A percentile compares a stretch with the other conserved stretches of the same genome.
phyloP scores from a whole-genome alignment of 2,888 invertebrate species.

The Cheilosia soror region DNA sequence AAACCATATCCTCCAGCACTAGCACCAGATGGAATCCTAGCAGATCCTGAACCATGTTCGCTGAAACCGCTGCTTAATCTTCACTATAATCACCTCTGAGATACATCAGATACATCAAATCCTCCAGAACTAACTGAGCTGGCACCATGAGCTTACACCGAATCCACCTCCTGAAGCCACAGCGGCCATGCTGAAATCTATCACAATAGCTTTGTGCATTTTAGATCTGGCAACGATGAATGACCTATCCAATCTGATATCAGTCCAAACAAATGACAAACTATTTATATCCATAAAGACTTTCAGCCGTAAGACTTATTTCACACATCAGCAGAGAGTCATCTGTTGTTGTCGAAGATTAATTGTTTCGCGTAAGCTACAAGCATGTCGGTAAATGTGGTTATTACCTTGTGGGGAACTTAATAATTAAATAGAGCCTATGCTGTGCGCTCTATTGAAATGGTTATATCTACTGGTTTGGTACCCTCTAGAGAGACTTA shows the following conservation, averaged over 20 bases:
- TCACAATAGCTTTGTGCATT: conserved; percentile 69
- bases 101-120: conserved; percentile 73
- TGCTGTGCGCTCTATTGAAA: no score
- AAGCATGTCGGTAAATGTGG: not conserved
- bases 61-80: not conserved
- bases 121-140: conserved; percentile 21
- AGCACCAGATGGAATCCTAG: not conserved
- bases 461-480: no score
- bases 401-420: no score
- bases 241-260: conserved; percentile 46
- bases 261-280: conserved; percentile 2
- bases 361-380: not conserved
- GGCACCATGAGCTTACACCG: not conserved
- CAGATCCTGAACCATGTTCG: no score
- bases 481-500: no score
- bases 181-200: conserved; percentile 51
- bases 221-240: conserved; percentile 41
- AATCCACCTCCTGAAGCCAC: conserved; percentile 44
- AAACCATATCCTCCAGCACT: conserved; percentile 27
- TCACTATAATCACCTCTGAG: not conserved
- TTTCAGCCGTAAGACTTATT: not conserved
- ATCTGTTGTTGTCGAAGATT: conserved; percentile 1
- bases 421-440: no score
- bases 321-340: not conserved
- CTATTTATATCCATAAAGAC: conserved; percentile 43